Percentiles rank a stretch among this genome's conserved stretches.
Conservation (phyloP, 2,113 vertebrate genomes). For the Motacilla tschutschensis region DNA sequence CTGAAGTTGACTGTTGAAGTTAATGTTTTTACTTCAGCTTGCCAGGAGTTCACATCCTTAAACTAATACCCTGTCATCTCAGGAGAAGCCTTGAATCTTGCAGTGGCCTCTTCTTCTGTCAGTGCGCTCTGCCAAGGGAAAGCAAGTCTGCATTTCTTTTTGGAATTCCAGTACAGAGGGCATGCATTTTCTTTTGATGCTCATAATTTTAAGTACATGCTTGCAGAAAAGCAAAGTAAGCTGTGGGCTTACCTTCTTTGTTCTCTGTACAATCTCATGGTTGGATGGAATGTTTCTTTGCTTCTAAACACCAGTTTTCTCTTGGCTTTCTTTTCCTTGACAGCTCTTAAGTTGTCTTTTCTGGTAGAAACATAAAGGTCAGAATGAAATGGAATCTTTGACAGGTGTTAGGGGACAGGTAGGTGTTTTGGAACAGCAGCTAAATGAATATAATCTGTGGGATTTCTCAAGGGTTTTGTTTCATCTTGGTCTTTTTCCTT, state of each 20-base stretch:
- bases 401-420: background rate
- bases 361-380: background rate
- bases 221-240: background rate
- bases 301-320: background rate
- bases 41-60: background rate
- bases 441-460: background rate
- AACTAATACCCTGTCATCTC: background rate
- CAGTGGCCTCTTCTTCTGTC: background rate
- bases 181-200: background rate
- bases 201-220: background rate
- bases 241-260: background rate
- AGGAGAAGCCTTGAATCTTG: background rate
- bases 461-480: background rate
- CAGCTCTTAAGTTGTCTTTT: background rate
- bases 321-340: background rate
- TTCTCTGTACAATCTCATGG: background rate
- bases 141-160: background rate
- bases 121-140: background rate
- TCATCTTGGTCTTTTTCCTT: background rate
- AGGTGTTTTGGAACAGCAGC: background rate
- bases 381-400: background rate
- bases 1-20: background rate
- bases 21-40: background rate
- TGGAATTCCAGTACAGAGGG: background rate
- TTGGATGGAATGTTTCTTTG: background rate